Percentiles rank a stretch among this genome's conserved stretches.
Evolutionary conservation across 2,113 vertebrate genomes (phyloP).

Genomic region (Machaerirhynchus nigripectus): DNA sequence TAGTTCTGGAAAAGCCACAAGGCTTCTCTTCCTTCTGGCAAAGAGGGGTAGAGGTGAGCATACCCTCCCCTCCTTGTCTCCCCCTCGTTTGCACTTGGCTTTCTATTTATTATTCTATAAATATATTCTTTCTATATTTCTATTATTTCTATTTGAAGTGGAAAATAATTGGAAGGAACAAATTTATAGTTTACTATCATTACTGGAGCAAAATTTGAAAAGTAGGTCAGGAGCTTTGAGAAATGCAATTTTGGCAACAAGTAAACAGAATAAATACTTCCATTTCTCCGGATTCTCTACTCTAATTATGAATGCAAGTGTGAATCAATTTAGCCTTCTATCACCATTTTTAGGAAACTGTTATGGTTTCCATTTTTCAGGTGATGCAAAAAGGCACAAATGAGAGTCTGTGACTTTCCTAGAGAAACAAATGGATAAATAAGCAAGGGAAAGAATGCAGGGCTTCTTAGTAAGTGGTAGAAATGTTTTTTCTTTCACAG

Average conservation of each 20-base stretch:
- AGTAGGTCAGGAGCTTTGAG: background rate
- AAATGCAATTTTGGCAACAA: background rate
- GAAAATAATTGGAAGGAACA: background rate
- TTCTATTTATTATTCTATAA: no score
- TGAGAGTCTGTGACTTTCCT: background rate
- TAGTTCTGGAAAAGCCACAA: background rate
- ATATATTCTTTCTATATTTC: no score
- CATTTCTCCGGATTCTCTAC: background rate
- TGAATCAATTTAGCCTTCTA: background rate
- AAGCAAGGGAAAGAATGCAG: background rate
- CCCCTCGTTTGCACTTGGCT: background rate
- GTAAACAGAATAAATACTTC: background rate
- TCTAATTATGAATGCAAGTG: background rate
- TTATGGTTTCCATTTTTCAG: background rate
- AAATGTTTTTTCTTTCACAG: background rate
- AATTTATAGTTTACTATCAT: background rate
- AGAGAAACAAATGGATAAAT: background rate
- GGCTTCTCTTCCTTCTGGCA: background rate
- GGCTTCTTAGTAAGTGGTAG: background rate
- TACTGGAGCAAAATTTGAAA: background rate
- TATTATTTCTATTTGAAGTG: background rate
- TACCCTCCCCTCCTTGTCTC: background rate
- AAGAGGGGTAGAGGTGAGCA: background rate
- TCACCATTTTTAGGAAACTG: background rate
- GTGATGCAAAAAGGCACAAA: background rate